Base-by-base conservation (phyloP, 2,888 invertebrate genomes). In the Meghimatium bilineatum region DNA sequence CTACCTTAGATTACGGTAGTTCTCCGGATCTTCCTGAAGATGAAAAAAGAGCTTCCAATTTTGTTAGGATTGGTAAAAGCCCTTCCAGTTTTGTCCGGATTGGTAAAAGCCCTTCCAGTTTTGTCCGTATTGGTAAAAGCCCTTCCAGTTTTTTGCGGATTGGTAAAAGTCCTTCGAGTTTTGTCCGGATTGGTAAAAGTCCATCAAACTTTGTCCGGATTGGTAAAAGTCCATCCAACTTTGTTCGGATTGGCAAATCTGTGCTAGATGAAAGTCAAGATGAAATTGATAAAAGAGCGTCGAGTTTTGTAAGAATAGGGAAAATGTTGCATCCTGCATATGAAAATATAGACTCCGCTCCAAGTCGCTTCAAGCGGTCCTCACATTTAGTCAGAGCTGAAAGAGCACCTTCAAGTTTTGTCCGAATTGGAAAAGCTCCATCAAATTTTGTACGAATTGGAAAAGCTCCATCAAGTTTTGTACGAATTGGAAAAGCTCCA, bases 371-470 rank as follows among this genome's bases (percentile, higher is more conserved):
- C 36, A 71, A 84, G 8, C 44, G 75, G 0, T 32, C 60, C 8
- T 76, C 82, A 29, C 66, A 60, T 20, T 85, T 85, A 34, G 85
- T 75, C 12, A 56, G 85, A n/a, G 82, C 79, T 23, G 82, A 78
- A 14, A 85, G 85, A 79, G 72, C 80, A 1, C 49, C 84, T 32
- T 85, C 85, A 63, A 69, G 56, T 32, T 86, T 86, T 69, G 85
- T 85, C 34, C 66, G 86, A 38, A 83, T 83, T 60, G 86, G 83
- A n/a, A 82, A 86, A 56, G 14, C 63, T 17, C 83, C 78, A n/a
- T 78, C 80, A 63, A 85, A 83, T 20, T 87, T 87, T 75, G 78
- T 83, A 17, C 67, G 87, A 14, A 87, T 87, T 32, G 87, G 86
- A 23, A 84, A 80, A 71, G 38, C 81, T 0, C 72, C 81, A n/a